These are phyloP conservation scores for Drosophila rhopaloa DNA, from an alignment of 1,140 invertebrate genomes.

Conservation along the genomic window DNA sequence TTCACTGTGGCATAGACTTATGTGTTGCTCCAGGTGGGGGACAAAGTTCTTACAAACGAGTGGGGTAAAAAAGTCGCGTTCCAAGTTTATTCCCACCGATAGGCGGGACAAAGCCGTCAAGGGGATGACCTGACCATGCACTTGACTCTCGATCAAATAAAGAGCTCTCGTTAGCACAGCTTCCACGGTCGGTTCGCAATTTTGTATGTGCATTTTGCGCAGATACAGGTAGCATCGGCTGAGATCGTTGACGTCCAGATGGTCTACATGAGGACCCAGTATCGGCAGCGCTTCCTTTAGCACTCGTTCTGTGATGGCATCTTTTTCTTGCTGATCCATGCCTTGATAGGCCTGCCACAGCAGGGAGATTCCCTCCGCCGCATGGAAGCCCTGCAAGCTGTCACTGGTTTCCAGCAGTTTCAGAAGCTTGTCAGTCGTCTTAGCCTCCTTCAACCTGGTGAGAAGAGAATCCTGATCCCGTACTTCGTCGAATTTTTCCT, in stretches of 20 bases:
- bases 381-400: not conserved
- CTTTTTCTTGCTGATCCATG: not conserved
- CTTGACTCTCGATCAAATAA: constrained; percentile 20
- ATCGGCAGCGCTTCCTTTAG: constrained; percentile 31
- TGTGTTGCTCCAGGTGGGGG: constrained; percentile 52
- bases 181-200: constrained; percentile 49
- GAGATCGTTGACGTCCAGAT: constrained; percentile 53
- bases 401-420: not conserved
- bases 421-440: constrained; percentile 2
- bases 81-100: constrained; percentile 66
- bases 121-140: constrained; percentile 31
- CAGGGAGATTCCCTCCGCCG: constrained; percentile 16
- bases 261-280: constrained; percentile 21
- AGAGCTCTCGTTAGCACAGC: constrained; percentile 43
- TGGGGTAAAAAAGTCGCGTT: constrained; percentile 69
- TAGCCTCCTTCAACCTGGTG: not conserved
- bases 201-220: constrained; percentile 63
- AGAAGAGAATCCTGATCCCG: not conserved
- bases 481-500: not conserved
- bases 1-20: constrained; percentile 46
- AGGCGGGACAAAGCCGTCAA: constrained; percentile 70
- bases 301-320: constrained; percentile 22
- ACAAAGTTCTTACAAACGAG: constrained; percentile 68
- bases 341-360: constrained; percentile 52
- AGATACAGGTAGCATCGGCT: constrained; percentile 72